A percentile compares a stretch with the other conserved stretches of the same genome.
These are phyloP conservation scores for Penaeus monodon DNA, from an alignment of 2,888 invertebrate genomes.

Conservation along the genomic window DNA sequence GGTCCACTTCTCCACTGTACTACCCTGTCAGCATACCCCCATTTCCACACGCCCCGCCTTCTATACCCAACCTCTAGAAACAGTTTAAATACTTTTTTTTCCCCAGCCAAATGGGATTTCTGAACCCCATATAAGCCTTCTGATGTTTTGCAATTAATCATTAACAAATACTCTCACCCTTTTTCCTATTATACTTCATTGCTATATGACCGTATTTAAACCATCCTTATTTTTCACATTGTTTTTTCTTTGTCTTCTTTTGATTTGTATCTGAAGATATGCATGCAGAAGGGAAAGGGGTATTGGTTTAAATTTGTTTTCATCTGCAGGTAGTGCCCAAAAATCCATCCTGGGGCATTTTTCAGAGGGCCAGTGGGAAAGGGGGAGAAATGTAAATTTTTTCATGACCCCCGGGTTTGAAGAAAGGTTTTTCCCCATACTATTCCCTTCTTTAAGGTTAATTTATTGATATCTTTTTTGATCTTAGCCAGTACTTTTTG, in stretches of 20 bases:
- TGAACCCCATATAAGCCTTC: too few species aligned
- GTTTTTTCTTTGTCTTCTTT: too few species aligned
- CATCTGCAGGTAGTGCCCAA: slow-evolving; percentile 88
- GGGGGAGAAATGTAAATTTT: slow-evolving; percentile 98
- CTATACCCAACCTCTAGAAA: too few species aligned
- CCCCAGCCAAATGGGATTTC: too few species aligned
- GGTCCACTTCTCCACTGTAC: too few species aligned
- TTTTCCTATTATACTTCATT: background rate
- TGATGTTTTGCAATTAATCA: too few species aligned
- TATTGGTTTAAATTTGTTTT: slow-evolving; percentile 31
- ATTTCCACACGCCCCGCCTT: too few species aligned
- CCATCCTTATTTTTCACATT: background rate
- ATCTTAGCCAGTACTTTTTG: background rate
- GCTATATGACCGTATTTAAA: background rate
- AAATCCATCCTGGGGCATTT: slow-evolving; percentile 97
- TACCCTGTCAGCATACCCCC: too few species aligned
- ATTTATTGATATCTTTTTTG: background rate
- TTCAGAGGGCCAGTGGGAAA: slow-evolving; percentile 99
- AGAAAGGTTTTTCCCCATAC: slow-evolving; percentile 78
- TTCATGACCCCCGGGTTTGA: slow-evolving; percentile 93
- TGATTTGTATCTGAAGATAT: too few species aligned
- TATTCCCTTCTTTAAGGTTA: too few species aligned
- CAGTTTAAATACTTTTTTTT: too few species aligned
- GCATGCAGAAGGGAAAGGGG: too few species aligned
- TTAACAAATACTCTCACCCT: background rate